Evolutionary conservation across 2,797 vertebrate species (phyloP).

Genomic region (Oophaga sylvatica): DNA sequence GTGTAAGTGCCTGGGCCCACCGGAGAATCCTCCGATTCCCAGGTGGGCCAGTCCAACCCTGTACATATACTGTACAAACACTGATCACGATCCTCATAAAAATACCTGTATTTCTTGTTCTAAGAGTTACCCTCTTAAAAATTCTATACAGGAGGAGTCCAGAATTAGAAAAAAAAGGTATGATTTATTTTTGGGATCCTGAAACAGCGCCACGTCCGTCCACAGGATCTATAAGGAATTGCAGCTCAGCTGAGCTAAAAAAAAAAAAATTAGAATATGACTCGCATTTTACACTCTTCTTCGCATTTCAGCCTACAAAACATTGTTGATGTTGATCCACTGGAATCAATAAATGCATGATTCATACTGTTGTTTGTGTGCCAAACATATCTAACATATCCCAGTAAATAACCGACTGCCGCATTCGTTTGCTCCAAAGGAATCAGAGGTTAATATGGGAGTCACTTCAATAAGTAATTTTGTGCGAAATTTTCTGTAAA

Average conservation of each 20-base stretch:
- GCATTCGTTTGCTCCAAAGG: neutral
- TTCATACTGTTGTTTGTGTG: neutral
- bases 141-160: too few species aligned
- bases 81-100: neutral
- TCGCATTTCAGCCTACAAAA: neutral
- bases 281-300: neutral
- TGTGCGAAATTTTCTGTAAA: neutral
- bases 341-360: slow-evolving; percentile 8
- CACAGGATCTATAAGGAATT: too few species aligned
- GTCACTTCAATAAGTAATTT: neutral
- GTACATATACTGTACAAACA: neutral
- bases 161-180: too few species aligned
- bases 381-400: neutral
- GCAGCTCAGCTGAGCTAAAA: too few species aligned
- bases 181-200: too few species aligned
- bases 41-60: too few species aligned
- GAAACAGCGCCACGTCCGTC: too few species aligned
- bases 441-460: neutral
- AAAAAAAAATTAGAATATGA: neutral
- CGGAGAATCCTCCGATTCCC: too few species aligned
- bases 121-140: too few species aligned
- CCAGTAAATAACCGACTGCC: neutral
- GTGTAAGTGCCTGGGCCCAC: too few species aligned
- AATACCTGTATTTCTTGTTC: too few species aligned
- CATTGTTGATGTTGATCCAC: neutral